Evolutionary conservation across 2,113 vertebrate genomes (phyloP).

Genomic region (Sus scrofa): DNA sequence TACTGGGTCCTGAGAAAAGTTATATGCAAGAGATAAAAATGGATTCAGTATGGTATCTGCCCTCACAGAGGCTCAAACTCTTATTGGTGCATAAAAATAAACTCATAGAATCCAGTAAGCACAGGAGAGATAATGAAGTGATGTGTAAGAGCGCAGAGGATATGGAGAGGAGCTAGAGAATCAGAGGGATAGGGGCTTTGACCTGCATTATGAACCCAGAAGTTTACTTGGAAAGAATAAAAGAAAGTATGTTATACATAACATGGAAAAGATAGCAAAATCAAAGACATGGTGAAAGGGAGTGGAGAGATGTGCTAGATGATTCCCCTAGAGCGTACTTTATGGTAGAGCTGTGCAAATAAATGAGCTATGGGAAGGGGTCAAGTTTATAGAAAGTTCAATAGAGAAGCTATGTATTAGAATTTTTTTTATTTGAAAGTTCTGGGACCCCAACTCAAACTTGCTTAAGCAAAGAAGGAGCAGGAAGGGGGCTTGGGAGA

Average conservation of each 20-base stretch:
- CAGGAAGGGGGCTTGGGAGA: background rate
- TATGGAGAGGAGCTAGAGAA: background rate
- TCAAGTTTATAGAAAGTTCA: background rate
- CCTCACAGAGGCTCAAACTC: background rate
- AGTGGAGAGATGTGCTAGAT: background rate
- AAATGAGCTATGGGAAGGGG: background rate
- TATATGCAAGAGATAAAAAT: background rate
- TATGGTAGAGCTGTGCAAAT: background rate
- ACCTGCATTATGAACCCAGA: background rate
- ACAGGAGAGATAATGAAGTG: background rate
- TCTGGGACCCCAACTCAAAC: background rate
- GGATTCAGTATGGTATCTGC: background rate
- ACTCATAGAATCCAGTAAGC: background rate
- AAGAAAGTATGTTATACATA: background rate
- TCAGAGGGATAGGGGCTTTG: background rate
- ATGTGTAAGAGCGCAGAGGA: background rate
- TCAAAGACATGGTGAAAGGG: background rate
- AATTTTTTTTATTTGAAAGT: background rate
- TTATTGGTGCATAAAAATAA: background rate
- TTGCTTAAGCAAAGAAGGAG: background rate
- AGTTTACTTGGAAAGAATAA: background rate
- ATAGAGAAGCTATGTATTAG: background rate
- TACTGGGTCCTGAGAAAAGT: background rate
- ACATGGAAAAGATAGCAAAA: background rate
- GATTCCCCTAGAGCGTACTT: background rate